Base-by-base conservation (phyloP, 1,140 invertebrate genomes). In the Pseudachorutes palmiensis region DNA sequence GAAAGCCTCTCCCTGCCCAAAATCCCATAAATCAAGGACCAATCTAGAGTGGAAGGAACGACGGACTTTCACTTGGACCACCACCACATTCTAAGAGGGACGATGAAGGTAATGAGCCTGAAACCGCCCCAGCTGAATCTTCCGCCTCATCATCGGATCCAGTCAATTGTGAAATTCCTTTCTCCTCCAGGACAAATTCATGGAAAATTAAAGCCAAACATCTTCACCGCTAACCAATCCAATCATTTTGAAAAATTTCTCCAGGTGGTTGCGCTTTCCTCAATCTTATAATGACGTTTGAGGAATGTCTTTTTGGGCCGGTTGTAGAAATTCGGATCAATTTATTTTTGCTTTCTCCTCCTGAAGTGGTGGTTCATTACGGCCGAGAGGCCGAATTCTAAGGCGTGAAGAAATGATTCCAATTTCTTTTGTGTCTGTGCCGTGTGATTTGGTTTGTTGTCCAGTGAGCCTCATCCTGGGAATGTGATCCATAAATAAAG, bases 401-500 rank as follows among this genome's bases (percentile, higher is more conserved):
- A 12, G 19, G 36, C 19, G 51, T 55, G 51, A 24, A 55, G 51
- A 55, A 55, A 26, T 19, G 24, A 55, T 9, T 55, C 24, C 51
- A 55, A 55, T 55, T 55, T 55, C 24, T 12, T 9, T 19, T 45
- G 9, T 45, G 36, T 45, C 36, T 55, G 51, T 9, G 3, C 9
- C 24, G 5, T 41, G 36, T 55, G 51, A 55, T 55, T 55, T 55
- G 51, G 51, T 14, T 55, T 55, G 14, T 55, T 55, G 51, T 55
- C 24, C 51, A 26, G 51, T 5, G 24, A 22, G 24, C 51, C 24
- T 55, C 14, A 55, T 19, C 24, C 24, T 16, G 51, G 51, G 51
- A 26, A 55, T 55, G 51, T 55, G 24, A 16, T 55, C 51, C 51
- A 55, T 55, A 55, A 55, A 55, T 55, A 55, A 55, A 55, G 51